Evolutionary conservation across 2,888 invertebrate species (phyloP), one percentile per base, ranked within the genome.

Genomic region (Halictus ligatus): DNA sequence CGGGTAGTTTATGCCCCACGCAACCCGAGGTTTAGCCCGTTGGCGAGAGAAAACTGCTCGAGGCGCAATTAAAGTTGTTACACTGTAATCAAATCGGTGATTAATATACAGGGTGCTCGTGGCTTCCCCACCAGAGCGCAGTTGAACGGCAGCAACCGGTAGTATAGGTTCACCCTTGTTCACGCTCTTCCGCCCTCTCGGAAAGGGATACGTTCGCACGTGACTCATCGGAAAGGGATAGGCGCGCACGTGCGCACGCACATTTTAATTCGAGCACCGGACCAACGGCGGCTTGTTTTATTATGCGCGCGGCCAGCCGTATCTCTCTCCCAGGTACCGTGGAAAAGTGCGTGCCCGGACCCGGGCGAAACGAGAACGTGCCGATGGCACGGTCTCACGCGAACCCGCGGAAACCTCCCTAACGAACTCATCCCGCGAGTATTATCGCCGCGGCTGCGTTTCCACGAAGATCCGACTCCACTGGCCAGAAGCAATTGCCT

Each of bases 161-260:
- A 72, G 54, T 54, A 46, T 43, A 40, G 25, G 21, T 76, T 75
- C 86, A 46, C 80, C 87, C 87, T 35, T 69, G 40, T 12, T 58
- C 35, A 50, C 13, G 46, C 48, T 58, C 58, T 87, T 82, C 81
- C 88, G 80, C 43, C 69, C 71, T 72, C 48, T 72, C 35, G 54
- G 69, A 54, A 43, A 74, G n/a, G 40, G 6, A 35, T 67, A 40
- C 8, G 35, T n/a, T 21, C 40, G 64, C 29, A 29, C 54, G 81
- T 87, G 88, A 87, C 86, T 86, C 87, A 86, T 67, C 82, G 46
- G 12, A 78, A 75, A n/a, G 80, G 82, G 80, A 78, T 80, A 72
- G 29, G 71, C 43, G 77, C 75, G 87, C 87, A 60, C 87, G 87
- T 80, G 87, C 54, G 75, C 82, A 73, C 87, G 87, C 87, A 79